Base-by-base conservation (phyloP, 1,140 invertebrate species). In the Hesperophylax magnus region DNA sequence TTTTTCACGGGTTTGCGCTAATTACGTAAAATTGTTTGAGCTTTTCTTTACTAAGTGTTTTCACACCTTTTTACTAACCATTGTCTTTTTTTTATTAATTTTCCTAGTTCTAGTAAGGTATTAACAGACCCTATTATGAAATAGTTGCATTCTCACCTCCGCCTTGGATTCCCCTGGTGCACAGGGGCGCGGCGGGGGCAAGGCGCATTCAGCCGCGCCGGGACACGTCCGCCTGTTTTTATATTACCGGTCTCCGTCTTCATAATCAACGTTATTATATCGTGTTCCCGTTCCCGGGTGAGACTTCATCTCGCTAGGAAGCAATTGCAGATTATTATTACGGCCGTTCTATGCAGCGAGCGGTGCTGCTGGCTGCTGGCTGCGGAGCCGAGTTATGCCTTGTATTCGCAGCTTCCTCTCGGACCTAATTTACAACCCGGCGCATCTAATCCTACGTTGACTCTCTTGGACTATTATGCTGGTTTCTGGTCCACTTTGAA, bases 201-300 rank as follows among this genome's bases (percentile, higher is more conserved):
- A 47, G 22, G 67, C 67, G 34, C 34, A 24, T 24, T 39, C n/a
- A 71, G 39, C 67, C 67, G 39, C 39, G 67, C 71, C 2, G 39
- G 24, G 76, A 67, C 60, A 52, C n/a, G 60, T 65, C 58, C 76
- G 34, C 24, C 60, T 67, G 61, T 78, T 78, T 78, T 78, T 75
- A 63, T 72, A 60, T 71, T 79, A 77, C 76, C 77, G n/a, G 65
- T 60, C 75, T 54, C 76, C 53, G 39, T 81, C 72, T 77, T 75
- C 63, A 60, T 56, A 56, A 63, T 53, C 60, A 76, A 76, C 69
- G 27, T 56, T 74, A 61, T 80, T 53, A 74, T 80, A 71, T 71
- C 34, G 67, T 31, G 63, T 47, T 47, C 39, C 63, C 67, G 39
- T 22, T 52, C 17, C 67, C 67, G 67, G 67, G 67, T 52, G 67